Base-by-base conservation (phyloP, 2,888 invertebrate genomes). In the Phyto melanocephala region DNA sequence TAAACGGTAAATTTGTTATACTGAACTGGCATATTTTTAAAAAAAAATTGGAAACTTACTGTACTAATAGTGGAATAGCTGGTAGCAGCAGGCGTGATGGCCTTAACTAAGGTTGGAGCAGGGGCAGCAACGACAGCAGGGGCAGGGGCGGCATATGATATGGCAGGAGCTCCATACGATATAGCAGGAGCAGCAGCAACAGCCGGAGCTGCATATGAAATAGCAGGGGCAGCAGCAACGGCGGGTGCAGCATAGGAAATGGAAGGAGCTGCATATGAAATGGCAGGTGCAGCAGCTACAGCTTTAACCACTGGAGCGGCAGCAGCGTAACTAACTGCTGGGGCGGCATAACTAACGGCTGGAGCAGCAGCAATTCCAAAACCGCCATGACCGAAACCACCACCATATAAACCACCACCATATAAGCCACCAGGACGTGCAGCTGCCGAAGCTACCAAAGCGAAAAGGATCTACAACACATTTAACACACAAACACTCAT, bases 31-130 rank as follows among this genome's bases (percentile, higher is more conserved):
- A 0, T 17, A 72, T 20, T n/a, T n/a, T n/a, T n/a, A n/a, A n/a
- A n/a, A n/a, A n/a, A n/a, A n/a, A 33, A 33, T 52, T 79, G 1
- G 42, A n/a, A n/a, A 79, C 82, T 86, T 86, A 91, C 91, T 87
- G 90, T 89, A 88, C 93, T 93, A 90, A 94, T 86, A 88, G 91
- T 93, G 0, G 94, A 92, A 88, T 93, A 94, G 90, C 94, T 94
- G 35, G 93, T 93, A 72, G 84, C 81, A 24, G 81, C 65, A 2
- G 84, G 77, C n/a, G n/a, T n/a, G n/a, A n/a, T n/a, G n/a, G n/a
- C 85, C 22, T 85, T 85, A 33, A 84, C 79, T n/a, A n/a, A n/a
- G n/a, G n/a, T n/a, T 15, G 82, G 80, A 33, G 80, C 84, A 56
- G 85, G 83, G 20, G 87, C 85, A 35, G 72, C 70, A 11, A 80